Percentiles rank a stretch among this genome's conserved stretches.
phyloP scores from a whole-genome alignment of 2,113 vertebrate genomes.

The Lycocorax pyrrhopterus region DNA sequence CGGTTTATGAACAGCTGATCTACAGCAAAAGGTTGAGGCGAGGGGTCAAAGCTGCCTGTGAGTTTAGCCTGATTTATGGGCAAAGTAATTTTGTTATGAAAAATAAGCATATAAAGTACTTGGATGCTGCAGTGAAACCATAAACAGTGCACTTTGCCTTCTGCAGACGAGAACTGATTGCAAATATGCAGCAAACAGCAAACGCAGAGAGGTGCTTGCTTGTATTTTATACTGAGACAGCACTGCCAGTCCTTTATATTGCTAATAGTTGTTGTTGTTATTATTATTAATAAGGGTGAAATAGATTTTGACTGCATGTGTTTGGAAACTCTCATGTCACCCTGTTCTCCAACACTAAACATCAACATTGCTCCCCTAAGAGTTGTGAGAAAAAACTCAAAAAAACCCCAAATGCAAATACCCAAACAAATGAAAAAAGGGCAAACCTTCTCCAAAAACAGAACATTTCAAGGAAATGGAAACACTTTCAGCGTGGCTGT shows the following conservation, averaged over 20 bases:
- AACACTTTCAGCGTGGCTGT: not conserved
- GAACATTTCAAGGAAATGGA: not conserved
- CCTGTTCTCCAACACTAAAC: not conserved
- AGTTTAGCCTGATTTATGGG: constrained; percentile 24
- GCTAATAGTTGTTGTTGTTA: not conserved
- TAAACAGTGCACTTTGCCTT: not conserved
- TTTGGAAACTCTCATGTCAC: not conserved
- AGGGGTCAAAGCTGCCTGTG: constrained; percentile 9
- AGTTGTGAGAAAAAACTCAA: not conserved
- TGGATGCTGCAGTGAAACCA: not conserved
- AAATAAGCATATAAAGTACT: constrained; percentile 33
- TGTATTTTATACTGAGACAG: not conserved
- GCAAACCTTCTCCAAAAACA: not conserved
- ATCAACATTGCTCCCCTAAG: not conserved
- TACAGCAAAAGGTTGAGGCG: not conserved
- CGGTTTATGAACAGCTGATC: constrained; percentile 25
- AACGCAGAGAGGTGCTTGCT: not conserved
- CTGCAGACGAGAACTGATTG: not conserved
- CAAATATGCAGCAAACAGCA: not conserved
- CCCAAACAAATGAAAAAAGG: not conserved
- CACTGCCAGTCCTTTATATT: not conserved
- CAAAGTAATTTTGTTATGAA: constrained; percentile 30
- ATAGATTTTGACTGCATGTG: not conserved
- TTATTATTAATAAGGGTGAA: not conserved
- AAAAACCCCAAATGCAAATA: not conserved